These are phyloP conservation scores for Ifrita kowaldi DNA, from an alignment of 2,113 vertebrate genomes.

Conservation along the genomic window DNA sequence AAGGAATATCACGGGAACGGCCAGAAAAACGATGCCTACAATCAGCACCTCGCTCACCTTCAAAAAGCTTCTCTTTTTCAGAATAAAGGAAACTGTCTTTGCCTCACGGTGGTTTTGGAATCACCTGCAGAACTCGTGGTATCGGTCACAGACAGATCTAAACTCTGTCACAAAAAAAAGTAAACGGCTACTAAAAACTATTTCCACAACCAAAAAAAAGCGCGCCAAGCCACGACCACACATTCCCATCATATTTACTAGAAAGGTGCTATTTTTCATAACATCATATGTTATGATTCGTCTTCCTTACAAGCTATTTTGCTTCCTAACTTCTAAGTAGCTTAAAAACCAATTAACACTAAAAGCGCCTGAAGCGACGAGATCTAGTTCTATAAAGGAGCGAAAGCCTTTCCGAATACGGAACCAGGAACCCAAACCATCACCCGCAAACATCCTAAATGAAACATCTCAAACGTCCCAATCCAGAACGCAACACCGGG, in stretches of 20 bases:
- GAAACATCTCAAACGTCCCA: not conserved
- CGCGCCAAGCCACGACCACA: not conserved
- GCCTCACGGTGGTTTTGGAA: not conserved
- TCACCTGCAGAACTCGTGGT: not conserved
- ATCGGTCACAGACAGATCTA: not conserved
- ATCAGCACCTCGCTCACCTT: not conserved
- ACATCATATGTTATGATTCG: accelerated
- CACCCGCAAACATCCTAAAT: too few relatives aligned
- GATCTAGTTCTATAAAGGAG: not conserved
- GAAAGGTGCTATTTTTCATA: accelerated
- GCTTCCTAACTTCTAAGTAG: accelerated
- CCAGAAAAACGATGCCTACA: not conserved
- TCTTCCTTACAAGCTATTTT: not conserved
- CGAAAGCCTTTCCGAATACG: not conserved
- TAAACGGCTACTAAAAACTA: not conserved
- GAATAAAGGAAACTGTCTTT: not conserved
- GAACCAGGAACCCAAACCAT: not conserved
- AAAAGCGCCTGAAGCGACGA: not conserved
- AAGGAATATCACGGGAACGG: not conserved
- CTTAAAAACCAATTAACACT: accelerated
- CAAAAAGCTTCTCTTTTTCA: not conserved
- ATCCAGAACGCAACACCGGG: accelerated
- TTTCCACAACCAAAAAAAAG: not conserved
- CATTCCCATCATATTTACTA: accelerated
- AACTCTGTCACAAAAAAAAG: not conserved